A percentile compares a stretch with the other conserved stretches of the same genome.
Evolutionary conservation across 1,140 invertebrate genomes (phyloP).

Genomic region (Hetaerina americana): DNA sequence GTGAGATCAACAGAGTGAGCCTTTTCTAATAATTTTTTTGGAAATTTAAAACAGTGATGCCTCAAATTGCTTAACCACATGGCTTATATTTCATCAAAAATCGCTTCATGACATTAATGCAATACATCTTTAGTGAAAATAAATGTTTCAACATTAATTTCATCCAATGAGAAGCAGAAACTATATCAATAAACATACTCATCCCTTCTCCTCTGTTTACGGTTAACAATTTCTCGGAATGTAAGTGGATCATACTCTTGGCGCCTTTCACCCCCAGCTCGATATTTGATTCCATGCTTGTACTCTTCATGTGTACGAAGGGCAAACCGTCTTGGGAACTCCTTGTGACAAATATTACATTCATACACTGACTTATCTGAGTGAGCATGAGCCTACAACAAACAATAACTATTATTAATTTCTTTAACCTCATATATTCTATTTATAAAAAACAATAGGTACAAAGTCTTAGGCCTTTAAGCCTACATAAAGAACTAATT

Average conservation of each 20-base stretch:
- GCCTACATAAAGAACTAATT: too few species aligned
- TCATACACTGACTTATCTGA: conserved; percentile 37
- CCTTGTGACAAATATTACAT: conserved; percentile 40
- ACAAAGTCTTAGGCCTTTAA: too few species aligned
- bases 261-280: conserved; percentile 15
- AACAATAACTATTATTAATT: too few species aligned
- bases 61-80: too few species aligned
- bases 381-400: conserved; percentile 33
- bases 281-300: conserved; percentile 39
- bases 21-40: too few species aligned
- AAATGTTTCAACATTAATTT: background rate
- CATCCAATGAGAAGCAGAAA: conserved; percentile 1
- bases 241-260: conserved; percentile 10
- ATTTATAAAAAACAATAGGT: too few species aligned
- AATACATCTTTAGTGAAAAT: too few species aligned
- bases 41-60: too few species aligned
- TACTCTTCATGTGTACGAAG: conserved; percentile 43
- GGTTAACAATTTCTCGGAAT: conserved; percentile 12
- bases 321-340: conserved; percentile 37
- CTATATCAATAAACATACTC: conserved; percentile 7
- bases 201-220: conserved; percentile 12
- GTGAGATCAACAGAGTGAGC: too few species aligned
- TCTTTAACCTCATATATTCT: too few species aligned
- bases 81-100: too few species aligned
- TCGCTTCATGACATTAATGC: too few species aligned